Evolutionary conservation across 1,140 invertebrate genomes (phyloP).

Genomic region (Diorhabda sublineata): DNA sequence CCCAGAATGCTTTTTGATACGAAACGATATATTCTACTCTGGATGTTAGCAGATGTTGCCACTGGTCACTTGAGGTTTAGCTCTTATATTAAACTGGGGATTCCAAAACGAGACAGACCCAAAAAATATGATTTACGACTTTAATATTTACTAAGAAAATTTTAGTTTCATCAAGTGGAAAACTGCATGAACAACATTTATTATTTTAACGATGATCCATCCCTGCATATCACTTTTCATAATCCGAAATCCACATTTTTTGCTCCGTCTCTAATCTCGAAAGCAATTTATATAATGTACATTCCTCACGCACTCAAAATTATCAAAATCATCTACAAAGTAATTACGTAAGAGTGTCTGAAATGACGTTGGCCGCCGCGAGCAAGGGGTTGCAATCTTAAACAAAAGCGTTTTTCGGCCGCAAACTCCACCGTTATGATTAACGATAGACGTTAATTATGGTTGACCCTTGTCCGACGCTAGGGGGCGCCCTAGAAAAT

Average conservation of each 20-base stretch:
- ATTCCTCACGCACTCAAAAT: constrained; percentile 18
- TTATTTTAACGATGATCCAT: neutral
- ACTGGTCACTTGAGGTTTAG: constrained; percentile 31
- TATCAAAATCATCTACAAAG: constrained; percentile 20
- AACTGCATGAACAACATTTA: too few species aligned
- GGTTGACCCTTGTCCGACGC: constrained; percentile 35
- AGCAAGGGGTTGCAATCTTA: constrained; percentile 24
- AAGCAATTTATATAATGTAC: constrained; percentile 9
- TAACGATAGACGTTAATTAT: constrained; percentile 40
- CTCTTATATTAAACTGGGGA: constrained; percentile 32
- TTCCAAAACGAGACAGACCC: constrained; percentile 12
- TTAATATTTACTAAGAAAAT: neutral
- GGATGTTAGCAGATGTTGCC: constrained; percentile 29
- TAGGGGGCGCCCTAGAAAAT: neutral
- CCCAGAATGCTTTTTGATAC: constrained; percentile 35
- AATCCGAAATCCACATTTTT: neutral
- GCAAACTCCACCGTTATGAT: constrained; percentile 34
- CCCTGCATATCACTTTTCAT: neutral
- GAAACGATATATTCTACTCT: constrained; percentile 31
- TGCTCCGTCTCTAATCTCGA: constrained; percentile 7
- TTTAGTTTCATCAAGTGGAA: neutral
- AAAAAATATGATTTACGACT: neutral
- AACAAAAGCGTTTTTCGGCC: constrained; percentile 33
- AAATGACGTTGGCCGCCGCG: constrained; percentile 6
- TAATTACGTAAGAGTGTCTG: constrained; percentile 20